Evolutionary conservation across 2,888 invertebrate genomes (phyloP).

Genomic region (Lydus trimaculatus): DNA sequence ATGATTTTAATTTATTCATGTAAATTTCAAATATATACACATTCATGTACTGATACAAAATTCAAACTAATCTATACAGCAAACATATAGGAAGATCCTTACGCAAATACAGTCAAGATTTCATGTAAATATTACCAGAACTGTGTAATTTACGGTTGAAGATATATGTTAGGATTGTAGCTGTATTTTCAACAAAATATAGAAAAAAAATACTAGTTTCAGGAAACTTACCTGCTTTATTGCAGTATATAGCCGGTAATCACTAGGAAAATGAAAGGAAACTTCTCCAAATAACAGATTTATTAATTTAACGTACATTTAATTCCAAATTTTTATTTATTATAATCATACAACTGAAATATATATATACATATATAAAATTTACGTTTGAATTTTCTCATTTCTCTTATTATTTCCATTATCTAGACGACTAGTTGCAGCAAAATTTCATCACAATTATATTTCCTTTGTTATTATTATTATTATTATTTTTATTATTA

Average conservation of each 20-base stretch:
- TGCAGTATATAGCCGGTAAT: too few relatives aligned
- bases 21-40: not conserved
- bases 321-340: constrained; percentile 13
- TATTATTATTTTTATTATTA: constrained; percentile 9
- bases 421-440: constrained; percentile 39
- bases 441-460: constrained; percentile 40
- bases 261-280: not conserved
- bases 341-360: constrained; percentile 11
- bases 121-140: not conserved
- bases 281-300: not conserved
- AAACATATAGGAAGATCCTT: not conserved
- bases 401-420: not conserved
- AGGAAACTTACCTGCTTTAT: not conserved
- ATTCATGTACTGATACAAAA: not conserved
- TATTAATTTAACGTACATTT: constrained; percentile 18
- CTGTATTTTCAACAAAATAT: not conserved
- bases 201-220: not conserved
- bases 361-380: constrained; percentile 15
- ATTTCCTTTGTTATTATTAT: constrained; percentile 25
- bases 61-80: not conserved
- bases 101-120: not conserved
- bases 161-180: not conserved
- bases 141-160: not conserved
- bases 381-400: not conserved
- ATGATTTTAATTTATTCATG: not conserved